These are phyloP conservation scores for Uropsilus gracilis DNA, from an alignment of 2,113 vertebrate species.

Conservation along the genomic window DNA sequence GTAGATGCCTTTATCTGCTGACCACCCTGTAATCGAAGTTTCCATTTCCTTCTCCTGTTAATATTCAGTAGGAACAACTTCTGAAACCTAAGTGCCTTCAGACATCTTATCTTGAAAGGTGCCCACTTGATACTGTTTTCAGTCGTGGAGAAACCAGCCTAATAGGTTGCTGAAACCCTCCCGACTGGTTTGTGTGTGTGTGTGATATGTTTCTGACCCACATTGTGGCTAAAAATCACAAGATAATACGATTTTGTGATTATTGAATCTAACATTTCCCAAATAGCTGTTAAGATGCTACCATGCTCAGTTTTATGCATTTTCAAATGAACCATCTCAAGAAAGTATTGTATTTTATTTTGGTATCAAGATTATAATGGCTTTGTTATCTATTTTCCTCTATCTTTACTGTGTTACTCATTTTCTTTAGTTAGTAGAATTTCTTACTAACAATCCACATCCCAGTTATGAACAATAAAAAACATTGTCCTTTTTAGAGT, in stretches of 20 bases:
- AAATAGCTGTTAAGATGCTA: background rate
- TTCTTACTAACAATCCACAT: background rate
- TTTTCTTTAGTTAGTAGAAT: background rate
- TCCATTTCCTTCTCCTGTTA: slow-evolving; percentile 36
- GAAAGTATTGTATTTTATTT: slow-evolving; percentile 55
- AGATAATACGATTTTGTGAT: background rate
- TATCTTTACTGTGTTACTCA: background rate
- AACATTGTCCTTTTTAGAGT: background rate
- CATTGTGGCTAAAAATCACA: background rate
- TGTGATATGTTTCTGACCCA: background rate
- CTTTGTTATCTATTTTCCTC: slow-evolving; percentile 63
- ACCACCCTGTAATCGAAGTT: slow-evolving; percentile 46
- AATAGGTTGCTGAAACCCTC: background rate
- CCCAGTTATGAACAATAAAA: background rate
- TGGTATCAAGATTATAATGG: slow-evolving; percentile 73
- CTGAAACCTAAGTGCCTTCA: slow-evolving; percentile 7
- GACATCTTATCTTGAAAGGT: background rate
- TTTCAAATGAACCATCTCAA: background rate
- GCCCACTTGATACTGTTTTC: background rate
- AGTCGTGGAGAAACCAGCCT: slow-evolving; percentile 37
- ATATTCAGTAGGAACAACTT: background rate
- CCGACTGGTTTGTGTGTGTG: background rate
- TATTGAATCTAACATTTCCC: background rate
- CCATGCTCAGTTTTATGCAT: background rate
- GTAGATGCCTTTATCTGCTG: slow-evolving; percentile 77